phyloP scores from a whole-genome alignment of 2,888 invertebrate species.

The Nemapogon koenigi region DNA sequence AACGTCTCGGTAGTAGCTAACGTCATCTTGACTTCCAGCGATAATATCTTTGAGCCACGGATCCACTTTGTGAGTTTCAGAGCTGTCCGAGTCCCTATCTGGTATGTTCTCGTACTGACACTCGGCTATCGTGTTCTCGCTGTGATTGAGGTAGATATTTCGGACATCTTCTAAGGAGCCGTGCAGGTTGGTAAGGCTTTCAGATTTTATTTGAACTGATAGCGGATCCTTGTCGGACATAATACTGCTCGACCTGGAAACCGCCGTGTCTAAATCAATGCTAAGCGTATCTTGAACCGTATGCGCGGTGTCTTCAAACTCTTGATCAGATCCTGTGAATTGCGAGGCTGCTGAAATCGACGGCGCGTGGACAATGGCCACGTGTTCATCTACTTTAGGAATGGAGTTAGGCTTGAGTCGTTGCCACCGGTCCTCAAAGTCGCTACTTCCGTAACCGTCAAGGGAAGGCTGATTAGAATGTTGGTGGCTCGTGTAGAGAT shows the following conservation, averaged over 20 bases:
- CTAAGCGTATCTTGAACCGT: constrained; percentile 36
- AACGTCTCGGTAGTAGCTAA: constrained; percentile 65
- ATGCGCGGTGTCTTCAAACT: constrained; percentile 27
- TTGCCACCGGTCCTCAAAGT: constrained; percentile 80
- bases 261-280: constrained; percentile 41
- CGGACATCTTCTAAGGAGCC: constrained; percentile 71
- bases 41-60: constrained; percentile 69
- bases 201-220: constrained; percentile 48
- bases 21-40: constrained; percentile 63
- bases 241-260: constrained; percentile 47
- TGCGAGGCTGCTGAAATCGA: constrained; percentile 36
- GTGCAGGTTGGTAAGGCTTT: constrained; percentile 70
- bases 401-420: constrained; percentile 70
- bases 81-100: constrained; percentile 46
- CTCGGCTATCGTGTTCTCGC: constrained; percentile 42
- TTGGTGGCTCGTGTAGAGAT: constrained; percentile 40
- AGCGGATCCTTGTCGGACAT: constrained; percentile 50
- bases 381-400: constrained; percentile 62
- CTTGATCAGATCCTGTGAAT: constrained; percentile 39
- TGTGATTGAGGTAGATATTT: constrained; percentile 52
- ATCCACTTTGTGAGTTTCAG: constrained; percentile 38
- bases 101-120: constrained; percentile 47
- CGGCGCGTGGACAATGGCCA: constrained; percentile 49
- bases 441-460: constrained; percentile 33
- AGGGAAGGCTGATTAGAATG: constrained; percentile 20